A percentile compares a stretch with the other conserved stretches of the same genome.
These are phyloP conservation scores for Acromyrmex heyeri DNA, from an alignment of 1,140 invertebrate species.

Conservation along the genomic window DNA sequence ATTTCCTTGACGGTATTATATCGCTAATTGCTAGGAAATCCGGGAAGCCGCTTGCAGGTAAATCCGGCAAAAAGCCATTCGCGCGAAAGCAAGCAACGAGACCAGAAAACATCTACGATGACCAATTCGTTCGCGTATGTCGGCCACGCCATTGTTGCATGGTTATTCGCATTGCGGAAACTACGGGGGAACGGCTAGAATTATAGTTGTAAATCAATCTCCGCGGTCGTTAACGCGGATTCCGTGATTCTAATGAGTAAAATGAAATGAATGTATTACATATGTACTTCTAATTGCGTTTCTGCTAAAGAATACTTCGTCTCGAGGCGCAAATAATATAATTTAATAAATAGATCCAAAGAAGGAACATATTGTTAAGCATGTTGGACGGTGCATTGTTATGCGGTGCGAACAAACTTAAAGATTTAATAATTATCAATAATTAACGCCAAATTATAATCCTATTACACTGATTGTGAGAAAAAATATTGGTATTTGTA, in stretches of 20 bases:
- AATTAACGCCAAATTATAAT: too few species aligned
- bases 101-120: neutral
- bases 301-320: neutral
- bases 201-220: conserved; percentile 23
- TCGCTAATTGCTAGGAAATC: conserved; percentile 61
- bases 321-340: neutral
- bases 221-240: neutral
- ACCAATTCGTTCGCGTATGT: conserved; percentile 25
- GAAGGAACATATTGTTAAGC: too few species aligned
- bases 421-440: too few species aligned
- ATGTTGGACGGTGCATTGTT: too few species aligned
- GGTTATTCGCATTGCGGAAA: neutral
- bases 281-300: neutral
- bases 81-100: conserved; percentile 19
- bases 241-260: conserved; percentile 17
- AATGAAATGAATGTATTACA: neutral
- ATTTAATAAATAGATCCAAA: neutral
- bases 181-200: neutral
- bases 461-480: too few species aligned
- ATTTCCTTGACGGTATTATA: conserved; percentile 46
- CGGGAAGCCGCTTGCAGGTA: conserved; percentile 41
- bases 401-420: too few species aligned
- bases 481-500: too few species aligned
- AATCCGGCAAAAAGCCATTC: conserved; percentile 17
- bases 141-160: conserved; percentile 2